Evolutionary conservation across 1,140 invertebrate species (phyloP), one percentile per base, ranked within the genome.

Genomic region (Bombus sylvicola): DNA sequence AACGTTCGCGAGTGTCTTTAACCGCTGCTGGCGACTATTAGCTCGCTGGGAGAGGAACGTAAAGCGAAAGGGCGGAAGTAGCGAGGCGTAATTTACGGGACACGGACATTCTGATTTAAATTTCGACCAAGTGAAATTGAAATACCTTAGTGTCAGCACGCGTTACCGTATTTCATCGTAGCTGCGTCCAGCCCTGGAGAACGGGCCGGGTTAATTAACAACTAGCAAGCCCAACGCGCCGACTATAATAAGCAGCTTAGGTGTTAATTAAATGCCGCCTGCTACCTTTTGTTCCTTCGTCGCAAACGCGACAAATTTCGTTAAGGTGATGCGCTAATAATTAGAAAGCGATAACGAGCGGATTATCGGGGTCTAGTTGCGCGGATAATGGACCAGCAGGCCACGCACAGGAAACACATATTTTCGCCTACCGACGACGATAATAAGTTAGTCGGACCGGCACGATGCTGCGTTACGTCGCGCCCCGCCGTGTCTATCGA

Each of bases 191-290:
- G 83, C 57, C 41, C 69, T 81, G 43, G 77, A 59, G 72, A 39
- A 39, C 25, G 68, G n/a, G 47, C 18, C 79, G 25, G 75, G 85
- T 89, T 89, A 89, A 89, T 89, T 89, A 89, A 86, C 88, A 68
- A 85, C 53, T 69, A 39, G 68, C 64, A 13, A 18, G 37, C 34
- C 74, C 83, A 69, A 84, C 77, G 62, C 71, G 80, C 71, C 73
- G 71, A 69, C 34, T 81, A 81, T 89, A 89, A 89, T 89, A 89
- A 89, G 88, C 79, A 89, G 87, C 83, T 89, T 83, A 86, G 28
- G 39, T 85, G 80, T 89, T 89, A 89, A 89, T 89, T 89, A 87
- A 85, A 47, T 76, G 83, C 53, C 64, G 69, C 66, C 34, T 13
- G 77, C 18, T 74, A 62, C 84, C 79, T 81, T 82, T 74, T 53